Conservation (phyloP, 2,797 vertebrate species). For the Anguilla marmorata region DNA sequence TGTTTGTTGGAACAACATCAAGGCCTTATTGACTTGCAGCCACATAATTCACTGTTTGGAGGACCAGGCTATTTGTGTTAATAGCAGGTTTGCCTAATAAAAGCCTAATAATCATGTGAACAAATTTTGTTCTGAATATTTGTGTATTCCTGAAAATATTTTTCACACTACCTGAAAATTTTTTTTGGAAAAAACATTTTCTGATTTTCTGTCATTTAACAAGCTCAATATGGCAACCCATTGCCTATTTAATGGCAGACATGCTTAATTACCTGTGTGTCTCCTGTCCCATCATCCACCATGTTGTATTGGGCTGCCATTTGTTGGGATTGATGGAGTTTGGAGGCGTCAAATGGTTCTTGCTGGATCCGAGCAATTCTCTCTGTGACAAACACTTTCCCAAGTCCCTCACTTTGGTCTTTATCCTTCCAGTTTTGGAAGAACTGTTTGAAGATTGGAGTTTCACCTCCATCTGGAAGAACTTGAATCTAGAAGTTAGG, state of each 20-base stretch:
- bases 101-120: too few relatives aligned
- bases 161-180: too few relatives aligned
- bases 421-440: constrained; percentile 84
- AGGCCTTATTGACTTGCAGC: too few relatives aligned
- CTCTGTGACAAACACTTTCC: constrained; percentile 83
- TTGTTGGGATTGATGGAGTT: constrained; percentile 78
- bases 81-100: too few relatives aligned
- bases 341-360: constrained; percentile 82
- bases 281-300: constrained; percentile 85
- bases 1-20: too few relatives aligned
- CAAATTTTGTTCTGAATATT: too few relatives aligned
- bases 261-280: constrained; percentile 76
- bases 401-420: constrained; percentile 83
- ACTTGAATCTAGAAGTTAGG: constrained; percentile 80
- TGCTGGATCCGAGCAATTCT: constrained; percentile 83
- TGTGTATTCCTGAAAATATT: too few relatives aligned
- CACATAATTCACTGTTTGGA: too few relatives aligned
- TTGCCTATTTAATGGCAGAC: neutral
- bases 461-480: constrained; percentile 88
- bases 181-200: too few relatives aligned
- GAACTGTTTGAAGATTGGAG: constrained; percentile 89
- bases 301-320: constrained; percentile 92
- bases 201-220: too few relatives aligned
- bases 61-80: too few relatives aligned
- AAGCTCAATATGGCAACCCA: neutral